phyloP scores from a whole-genome alignment of 2,797 vertebrate genomes.

The Coracias cyanogaster region DNA sequence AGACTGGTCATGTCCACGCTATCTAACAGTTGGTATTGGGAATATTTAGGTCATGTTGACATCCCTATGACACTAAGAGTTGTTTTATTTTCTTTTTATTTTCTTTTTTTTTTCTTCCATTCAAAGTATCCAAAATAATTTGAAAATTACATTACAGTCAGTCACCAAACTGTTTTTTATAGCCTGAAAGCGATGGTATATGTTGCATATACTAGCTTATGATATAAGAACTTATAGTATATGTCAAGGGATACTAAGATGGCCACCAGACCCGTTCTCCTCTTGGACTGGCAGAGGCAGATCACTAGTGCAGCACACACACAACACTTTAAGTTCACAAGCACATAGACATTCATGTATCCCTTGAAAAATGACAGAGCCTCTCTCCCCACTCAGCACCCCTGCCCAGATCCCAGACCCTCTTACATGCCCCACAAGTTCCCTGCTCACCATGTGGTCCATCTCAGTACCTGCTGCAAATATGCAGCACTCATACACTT shows the following conservation, averaged over 20 bases:
- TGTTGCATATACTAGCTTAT: neutral
- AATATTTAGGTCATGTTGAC: too few relatives aligned
- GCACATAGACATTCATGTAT: fast-evolving
- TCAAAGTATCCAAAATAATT: too few relatives aligned
- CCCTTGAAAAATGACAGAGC: neutral
- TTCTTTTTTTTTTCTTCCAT: too few relatives aligned
- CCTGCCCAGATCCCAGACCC: neutral
- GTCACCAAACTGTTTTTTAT: too few relatives aligned
- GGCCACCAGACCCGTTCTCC: neutral
- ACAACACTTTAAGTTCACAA: neutral
- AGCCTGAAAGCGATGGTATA: neutral
- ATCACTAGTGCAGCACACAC: neutral
- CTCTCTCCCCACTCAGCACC: too few relatives aligned
- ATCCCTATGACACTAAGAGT: too few relatives aligned
- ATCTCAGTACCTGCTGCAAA: neutral
- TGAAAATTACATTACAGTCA: too few relatives aligned
- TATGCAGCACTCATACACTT: neutral
- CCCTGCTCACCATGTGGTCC: fast-evolving
- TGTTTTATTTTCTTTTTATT: too few relatives aligned
- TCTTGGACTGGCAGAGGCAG: neutral
- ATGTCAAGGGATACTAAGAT: neutral
- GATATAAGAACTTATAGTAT: neutral
- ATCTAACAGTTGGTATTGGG: too few relatives aligned
- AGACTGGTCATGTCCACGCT: too few relatives aligned
- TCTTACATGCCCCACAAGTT: neutral